Evolutionary conservation across 2,888 invertebrate genomes (phyloP).

Genomic region (Acheta domesticus): DNA sequence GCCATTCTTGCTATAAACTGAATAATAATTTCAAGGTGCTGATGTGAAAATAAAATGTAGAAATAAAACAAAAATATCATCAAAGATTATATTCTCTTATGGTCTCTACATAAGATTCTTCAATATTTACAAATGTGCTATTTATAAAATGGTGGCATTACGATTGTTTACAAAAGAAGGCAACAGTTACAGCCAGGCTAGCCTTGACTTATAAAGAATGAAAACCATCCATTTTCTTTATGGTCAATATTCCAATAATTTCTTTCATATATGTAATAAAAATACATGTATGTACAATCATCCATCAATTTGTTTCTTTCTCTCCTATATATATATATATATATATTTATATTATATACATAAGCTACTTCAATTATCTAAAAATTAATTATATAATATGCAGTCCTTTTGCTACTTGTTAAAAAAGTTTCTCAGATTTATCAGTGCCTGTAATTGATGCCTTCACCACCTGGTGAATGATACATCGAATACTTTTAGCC

Average conservation of each 20-base stretch:
- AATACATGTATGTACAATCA: constrained; percentile 36
- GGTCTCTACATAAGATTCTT: not conserved
- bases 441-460: too few relatives aligned
- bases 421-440: too few relatives aligned
- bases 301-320: constrained; percentile 25
- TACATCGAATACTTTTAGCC: too few relatives aligned
- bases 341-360: constrained; percentile 1
- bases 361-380: not conserved
- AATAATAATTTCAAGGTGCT: too few relatives aligned
- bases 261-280: constrained; percentile 32
- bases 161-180: constrained; percentile 35
- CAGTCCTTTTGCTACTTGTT: not conserved
- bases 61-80: too few relatives aligned
- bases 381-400: not conserved
- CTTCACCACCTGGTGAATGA: too few relatives aligned
- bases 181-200: constrained; percentile 30
- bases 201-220: constrained; percentile 27
- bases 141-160: constrained; percentile 34
- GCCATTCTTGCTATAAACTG: too few relatives aligned
- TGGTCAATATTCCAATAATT: constrained; percentile 30
- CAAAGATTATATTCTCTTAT: too few relatives aligned
- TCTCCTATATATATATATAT: constrained; percentile 18
- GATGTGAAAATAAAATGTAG: too few relatives aligned
- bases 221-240: constrained; percentile 28
- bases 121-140: constrained; percentile 34